Evolutionary conservation across 2,797 vertebrate species (phyloP), one percentile per base, ranked within the genome.

Genomic region (Catostomus latipinnis): DNA sequence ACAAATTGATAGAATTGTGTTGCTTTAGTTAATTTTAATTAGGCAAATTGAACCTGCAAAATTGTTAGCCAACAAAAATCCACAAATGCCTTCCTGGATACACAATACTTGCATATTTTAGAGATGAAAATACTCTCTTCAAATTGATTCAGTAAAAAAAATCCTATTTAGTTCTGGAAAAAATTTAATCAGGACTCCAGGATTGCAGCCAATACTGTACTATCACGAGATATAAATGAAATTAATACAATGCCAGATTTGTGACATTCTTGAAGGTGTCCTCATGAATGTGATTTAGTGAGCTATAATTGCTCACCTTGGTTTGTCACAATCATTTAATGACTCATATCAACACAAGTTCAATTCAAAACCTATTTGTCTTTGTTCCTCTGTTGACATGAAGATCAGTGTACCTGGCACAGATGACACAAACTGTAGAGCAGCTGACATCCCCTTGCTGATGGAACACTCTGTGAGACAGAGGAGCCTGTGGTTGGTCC

Each of bases 371-470:
- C 54, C 82, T 58, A 68, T 80, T 70, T 78, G 79, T 78, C 66
- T 78, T 87, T 87, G 89, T 82, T 84, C 81, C 65, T 83, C 76
- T 78, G 50, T 69, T 80, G 73, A 76, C 73, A 68, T 43, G 34
- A 49, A 71, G 52, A 81, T 78, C 53, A 54, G 71, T 63, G 22
- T 57, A 71, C 65, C 62, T 71, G 53, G 4, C 80, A 63, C 74
- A 18, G 57, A 80, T 62, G 76, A 80, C 82, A 88, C 85, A 88
- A 87, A 71, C 71, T 88, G 80, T 90, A 90, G 90, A 89, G 83
- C 88, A 86, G 89, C 80, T 43, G 68, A 89, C 86, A 79, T 76
- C 74, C 89, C 88, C 93, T 92, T 9, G 91, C 92, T 91, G 93
- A 79, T 91, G 60, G 45, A 86, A 88, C 84, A 88, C 83, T 80